Base-by-base conservation (phyloP, 2,113 vertebrate species). In the Xiphophorus couchianus region DNA sequence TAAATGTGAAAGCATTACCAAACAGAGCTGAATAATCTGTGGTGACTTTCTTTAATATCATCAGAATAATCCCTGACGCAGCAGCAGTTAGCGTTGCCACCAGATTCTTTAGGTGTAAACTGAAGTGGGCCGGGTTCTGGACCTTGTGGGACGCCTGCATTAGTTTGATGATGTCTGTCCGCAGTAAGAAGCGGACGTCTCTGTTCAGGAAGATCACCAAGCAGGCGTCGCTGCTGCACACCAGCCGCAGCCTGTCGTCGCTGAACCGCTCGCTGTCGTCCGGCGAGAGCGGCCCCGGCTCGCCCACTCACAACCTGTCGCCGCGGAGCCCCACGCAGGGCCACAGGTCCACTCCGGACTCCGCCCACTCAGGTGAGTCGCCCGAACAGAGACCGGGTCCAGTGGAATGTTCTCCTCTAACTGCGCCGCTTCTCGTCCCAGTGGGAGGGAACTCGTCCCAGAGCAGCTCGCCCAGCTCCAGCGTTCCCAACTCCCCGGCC, bases 401-500 rank as follows among this genome's bases (percentile, higher is more conserved):
- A 10, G 35, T 37, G 35, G 35, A 37, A 11, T 10, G 35, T 12
- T 11, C 35, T 11, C 35, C 35, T 37, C 39, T 42, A 42, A 42
- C 39, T 10, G 39, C 3, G 14, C 39, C 39, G 39, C 39, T 15
- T 42, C 39, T 5, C 13, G 11, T 44, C 3, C 29, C 91, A 98
- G 97, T 97, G 71, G 97, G 95, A 39, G 97, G 96, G 12, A 97
- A 94, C 90, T 99, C 98, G 9, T 99, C 98, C 5, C 98, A 98
- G 93, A 99, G 97, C 96, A 98, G 97, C 92, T 98, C 97, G 58
- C 98, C 98, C 63, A 96, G 96, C 91, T 99, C 97, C 91, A 98
- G 97, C 0, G 96, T 97, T 63, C 98, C 98, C 27, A 98, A 98
- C 91, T 98, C 97, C 70, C 98, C 98, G 2, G 97, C 98, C 60